Conservation (phyloP, 2,888 invertebrate genomes). For the Drymonia ruficornis region DNA sequence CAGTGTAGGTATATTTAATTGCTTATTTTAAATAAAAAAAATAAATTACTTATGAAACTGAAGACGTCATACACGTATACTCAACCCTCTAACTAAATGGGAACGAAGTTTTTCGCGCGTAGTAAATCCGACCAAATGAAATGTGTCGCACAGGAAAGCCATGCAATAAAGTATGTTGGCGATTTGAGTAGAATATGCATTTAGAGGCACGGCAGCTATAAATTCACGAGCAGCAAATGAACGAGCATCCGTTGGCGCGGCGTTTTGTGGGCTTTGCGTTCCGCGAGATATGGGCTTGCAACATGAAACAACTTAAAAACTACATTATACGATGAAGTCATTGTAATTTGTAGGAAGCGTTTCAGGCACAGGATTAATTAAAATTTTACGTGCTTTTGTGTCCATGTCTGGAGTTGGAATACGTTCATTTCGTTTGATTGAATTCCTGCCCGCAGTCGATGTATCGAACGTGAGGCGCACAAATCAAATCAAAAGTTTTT, state of each 20-base stretch:
- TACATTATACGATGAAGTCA: conserved; percentile 11
- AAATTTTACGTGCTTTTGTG: conserved; percentile 4
- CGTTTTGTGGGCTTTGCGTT: conserved; percentile 51
- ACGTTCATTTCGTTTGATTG: conserved; percentile 9
- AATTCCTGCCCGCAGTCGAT: conserved; percentile 5
- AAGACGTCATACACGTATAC: too few relatives aligned
- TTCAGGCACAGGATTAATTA: conserved; percentile 6
- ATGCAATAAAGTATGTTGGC: conserved; percentile 60
- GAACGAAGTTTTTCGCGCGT: conserved; percentile 29
- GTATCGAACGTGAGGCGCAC: conserved; percentile 8
- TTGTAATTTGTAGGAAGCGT: conserved; percentile 15
- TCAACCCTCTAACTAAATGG: conserved; percentile 10
- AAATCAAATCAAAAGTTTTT: too few relatives aligned
- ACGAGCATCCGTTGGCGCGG: conserved; percentile 56
- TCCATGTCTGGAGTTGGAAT: neutral
- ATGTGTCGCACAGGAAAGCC: conserved; percentile 53
- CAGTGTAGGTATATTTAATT: too few relatives aligned
- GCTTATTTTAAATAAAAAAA: too few relatives aligned
- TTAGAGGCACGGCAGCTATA: conserved; percentile 63
- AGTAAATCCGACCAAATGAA: conserved; percentile 43
- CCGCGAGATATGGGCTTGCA: conserved; percentile 44
- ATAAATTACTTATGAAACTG: too few relatives aligned
- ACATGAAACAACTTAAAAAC: conserved; percentile 33
- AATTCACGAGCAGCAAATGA: conserved; percentile 59
- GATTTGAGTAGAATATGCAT: conserved; percentile 69